phyloP scores from a whole-genome alignment of 2,113 vertebrate genomes.

The Rhadina sibilatrix region DNA sequence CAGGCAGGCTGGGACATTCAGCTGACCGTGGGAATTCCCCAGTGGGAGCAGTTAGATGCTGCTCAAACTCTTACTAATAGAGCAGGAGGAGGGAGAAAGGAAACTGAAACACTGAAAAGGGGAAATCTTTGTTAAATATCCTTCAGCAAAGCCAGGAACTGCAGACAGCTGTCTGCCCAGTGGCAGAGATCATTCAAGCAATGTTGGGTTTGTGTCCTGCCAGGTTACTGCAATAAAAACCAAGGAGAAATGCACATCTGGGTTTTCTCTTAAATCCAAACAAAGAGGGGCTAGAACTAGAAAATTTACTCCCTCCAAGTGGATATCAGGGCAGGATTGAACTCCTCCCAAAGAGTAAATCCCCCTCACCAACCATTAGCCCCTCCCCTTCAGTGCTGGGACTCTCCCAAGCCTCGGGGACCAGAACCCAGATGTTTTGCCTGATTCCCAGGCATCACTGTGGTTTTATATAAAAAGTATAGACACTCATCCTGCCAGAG shows the following conservation, averaged over 20 bases:
- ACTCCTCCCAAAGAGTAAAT: not conserved
- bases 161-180: not conserved
- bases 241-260: not conserved
- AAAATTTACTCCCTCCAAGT: not conserved
- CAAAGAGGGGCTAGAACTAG: not conserved
- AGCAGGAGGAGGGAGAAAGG: not conserved
- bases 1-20: not conserved
- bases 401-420: not conserved
- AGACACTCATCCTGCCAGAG: not conserved
- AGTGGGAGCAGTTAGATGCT: not conserved
- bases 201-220: not conserved
- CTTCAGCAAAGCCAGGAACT: not conserved
- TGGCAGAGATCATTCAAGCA: not conserved
- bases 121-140: not conserved
- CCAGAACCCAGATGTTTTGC: not conserved
- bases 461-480: not conserved
- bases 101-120: not conserved
- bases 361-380: not conserved
- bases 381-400: not conserved
- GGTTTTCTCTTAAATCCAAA: not conserved
- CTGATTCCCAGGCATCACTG: fast-evolving
- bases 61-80: not conserved
- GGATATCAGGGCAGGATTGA: not conserved
- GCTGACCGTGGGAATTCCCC: not conserved
- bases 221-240: not conserved